phyloP scores from a whole-genome alignment of 2,888 invertebrate species.

The Melikaiella ostensackeni region DNA sequence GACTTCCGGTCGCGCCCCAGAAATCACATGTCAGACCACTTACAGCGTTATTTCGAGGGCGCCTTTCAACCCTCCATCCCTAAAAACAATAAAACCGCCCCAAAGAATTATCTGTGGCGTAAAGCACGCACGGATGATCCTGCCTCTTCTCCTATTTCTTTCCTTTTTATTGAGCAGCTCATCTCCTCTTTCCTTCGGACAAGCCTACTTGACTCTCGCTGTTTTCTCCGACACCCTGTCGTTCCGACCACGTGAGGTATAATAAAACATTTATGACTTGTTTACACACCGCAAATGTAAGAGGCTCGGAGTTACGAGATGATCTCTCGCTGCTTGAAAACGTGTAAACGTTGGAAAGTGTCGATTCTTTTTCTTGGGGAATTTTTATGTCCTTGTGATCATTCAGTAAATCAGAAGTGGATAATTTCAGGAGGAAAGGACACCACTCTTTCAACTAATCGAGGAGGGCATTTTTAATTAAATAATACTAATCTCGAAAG shows the following conservation, averaged over 20 bases:
- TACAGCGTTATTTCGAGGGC: slow-evolving; percentile 56
- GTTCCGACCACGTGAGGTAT: slow-evolving; percentile 51
- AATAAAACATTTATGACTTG: slow-evolving; percentile 73
- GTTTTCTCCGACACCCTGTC: slow-evolving; percentile 46
- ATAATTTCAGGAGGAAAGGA: slow-evolving; percentile 37
- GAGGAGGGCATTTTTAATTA: slow-evolving; percentile 74
- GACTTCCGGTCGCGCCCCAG: slow-evolving; percentile 49
- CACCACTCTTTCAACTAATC: slow-evolving; percentile 54
- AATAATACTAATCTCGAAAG: slow-evolving; percentile 75
- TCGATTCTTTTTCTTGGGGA: background rate
- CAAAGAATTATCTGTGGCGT: slow-evolving; percentile 64
- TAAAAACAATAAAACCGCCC: slow-evolving; percentile 65
- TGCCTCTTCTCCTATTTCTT: slow-evolving; percentile 49
- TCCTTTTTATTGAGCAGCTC: slow-evolving; percentile 49
- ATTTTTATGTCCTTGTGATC: slow-evolving; percentile 9
- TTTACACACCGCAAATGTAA: slow-evolving; percentile 63
- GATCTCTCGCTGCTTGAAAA: slow-evolving; percentile 6
- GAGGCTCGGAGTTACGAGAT: background rate
- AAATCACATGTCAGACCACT: slow-evolving; percentile 58
- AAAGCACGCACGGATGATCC: slow-evolving; percentile 58
- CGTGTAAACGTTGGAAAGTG: slow-evolving; percentile 4
- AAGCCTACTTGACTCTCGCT: slow-evolving; percentile 42
- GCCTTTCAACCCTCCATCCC: slow-evolving; percentile 52
- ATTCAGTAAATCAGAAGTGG: background rate
- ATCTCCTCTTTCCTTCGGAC: slow-evolving; percentile 41